phyloP scores from a whole-genome alignment of 1,140 invertebrate species.

The Cryptotermes secundus region DNA sequence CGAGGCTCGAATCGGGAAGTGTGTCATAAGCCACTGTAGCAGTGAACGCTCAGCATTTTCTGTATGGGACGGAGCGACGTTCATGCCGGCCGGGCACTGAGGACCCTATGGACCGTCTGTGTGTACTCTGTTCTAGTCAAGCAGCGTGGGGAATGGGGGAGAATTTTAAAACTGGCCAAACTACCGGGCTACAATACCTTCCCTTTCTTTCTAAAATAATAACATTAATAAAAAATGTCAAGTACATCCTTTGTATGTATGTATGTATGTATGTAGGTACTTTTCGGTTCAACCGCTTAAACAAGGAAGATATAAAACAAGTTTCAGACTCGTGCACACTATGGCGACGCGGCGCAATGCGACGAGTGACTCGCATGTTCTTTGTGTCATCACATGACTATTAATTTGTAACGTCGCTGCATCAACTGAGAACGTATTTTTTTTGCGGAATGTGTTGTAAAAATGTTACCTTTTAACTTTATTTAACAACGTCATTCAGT shows the following conservation, averaged over 20 bases:
- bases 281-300: background rate
- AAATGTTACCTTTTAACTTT: too few relatives aligned
- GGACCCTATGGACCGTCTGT: background rate
- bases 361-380: too few relatives aligned
- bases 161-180: background rate
- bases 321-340: background rate
- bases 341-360: too few relatives aligned
- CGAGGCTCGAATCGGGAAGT: too few relatives aligned
- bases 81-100: background rate
- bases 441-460: too few relatives aligned
- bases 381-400: too few relatives aligned
- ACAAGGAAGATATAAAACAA: slow-evolving; percentile 11
- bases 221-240: slow-evolving; percentile 19
- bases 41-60: background rate
- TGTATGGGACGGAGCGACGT: background rate
- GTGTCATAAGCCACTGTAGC: too few relatives aligned
- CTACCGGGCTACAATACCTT: background rate
- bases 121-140: background rate
- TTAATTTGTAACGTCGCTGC: too few relatives aligned
- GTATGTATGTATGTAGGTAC: background rate
- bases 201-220: slow-evolving; percentile 7
- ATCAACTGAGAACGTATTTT: too few relatives aligned
- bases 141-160: background rate
- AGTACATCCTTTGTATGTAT: background rate
- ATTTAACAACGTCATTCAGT: too few relatives aligned